Evolutionary conservation across 2,113 vertebrate genomes (phyloP), one percentile per base, ranked within the genome.

Genomic region (Ophthalmolycus amberensis): DNA sequence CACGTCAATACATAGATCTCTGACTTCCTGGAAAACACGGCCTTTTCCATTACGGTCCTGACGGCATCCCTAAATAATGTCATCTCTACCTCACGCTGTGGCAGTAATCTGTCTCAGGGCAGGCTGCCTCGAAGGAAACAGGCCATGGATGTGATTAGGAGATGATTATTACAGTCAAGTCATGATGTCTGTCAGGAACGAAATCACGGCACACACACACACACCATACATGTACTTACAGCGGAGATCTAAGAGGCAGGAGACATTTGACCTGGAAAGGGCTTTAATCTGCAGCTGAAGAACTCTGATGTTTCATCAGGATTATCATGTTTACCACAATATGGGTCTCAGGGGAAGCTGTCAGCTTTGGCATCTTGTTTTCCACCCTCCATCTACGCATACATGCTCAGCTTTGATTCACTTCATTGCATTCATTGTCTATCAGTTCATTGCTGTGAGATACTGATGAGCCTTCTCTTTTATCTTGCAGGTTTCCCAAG

Each of bases 401-500:
- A 50, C 65, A 62, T 70, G 50, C 44, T 65, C 42, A 60, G 58
- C 38, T 68, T 84, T 69, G 42, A 3, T 82, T 69, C 5, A 46
- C 20, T 78, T 46, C 18, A 9, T 71, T 32, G 50, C 15, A 38
- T 15, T 48, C 15, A 60, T 18, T 15, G 16, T 78, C 14, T 65
- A 5, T 62, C 29, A 58, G n/a, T 5, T 64, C 20, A 58, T 77
- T 81, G 34, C 46, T 54, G 20, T 65, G 7, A 52, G 22, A 79
- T 6, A 60, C 71, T 95, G 46, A 94, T 56, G 40, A 5, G 70
- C 83, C 4, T 83, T 79, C 71, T 79, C 74, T 89, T 86, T 82
- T 88, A 48, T 93, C 85, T 96, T 96, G 72, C 93, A 99, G 98
- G 97, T 97, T 98, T 98, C 96, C 97, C 93, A 99, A 97, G 97